These are phyloP conservation scores for Athene cunicularia DNA, from an alignment of 2,113 vertebrate genomes.

Conservation along the genomic window DNA sequence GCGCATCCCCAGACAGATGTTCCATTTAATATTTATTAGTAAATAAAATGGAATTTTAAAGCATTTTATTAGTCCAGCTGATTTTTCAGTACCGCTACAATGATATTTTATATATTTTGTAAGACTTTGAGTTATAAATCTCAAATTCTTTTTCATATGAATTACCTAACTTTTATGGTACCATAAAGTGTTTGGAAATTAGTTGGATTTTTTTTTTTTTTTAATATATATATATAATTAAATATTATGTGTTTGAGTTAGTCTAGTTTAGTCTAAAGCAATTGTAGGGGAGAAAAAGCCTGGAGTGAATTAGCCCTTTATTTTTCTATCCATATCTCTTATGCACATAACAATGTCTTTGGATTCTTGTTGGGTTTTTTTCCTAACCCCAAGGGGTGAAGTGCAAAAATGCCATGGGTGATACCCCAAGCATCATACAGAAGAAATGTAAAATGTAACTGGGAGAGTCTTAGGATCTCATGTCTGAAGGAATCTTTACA, in stretches of 20 bases:
- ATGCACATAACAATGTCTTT: neutral
- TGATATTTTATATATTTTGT: neutral
- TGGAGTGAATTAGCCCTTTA: neutral
- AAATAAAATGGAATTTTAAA: constrained; percentile 10
- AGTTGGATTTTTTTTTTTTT: neutral
- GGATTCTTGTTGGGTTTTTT: neutral
- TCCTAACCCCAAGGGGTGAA: accelerated
- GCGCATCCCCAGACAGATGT: neutral
- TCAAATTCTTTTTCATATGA: neutral
- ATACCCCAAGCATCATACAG: neutral
- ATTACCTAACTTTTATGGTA: neutral
- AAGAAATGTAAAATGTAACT: neutral
- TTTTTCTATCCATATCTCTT: neutral
- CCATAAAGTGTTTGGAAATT: neutral
- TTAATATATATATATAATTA: neutral
- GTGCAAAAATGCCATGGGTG: neutral
- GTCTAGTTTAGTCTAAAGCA: neutral
- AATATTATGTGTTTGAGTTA: neutral
- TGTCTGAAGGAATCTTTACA: neutral
- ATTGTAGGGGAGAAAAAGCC: accelerated
- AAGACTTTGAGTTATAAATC: neutral
- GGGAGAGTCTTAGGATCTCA: neutral
- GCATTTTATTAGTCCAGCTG: constrained; percentile 12
- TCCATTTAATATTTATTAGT: neutral
- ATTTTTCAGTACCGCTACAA: neutral